Conservation (phyloP, 2,888 invertebrate species). For the Philonicus albiceps region DNA sequence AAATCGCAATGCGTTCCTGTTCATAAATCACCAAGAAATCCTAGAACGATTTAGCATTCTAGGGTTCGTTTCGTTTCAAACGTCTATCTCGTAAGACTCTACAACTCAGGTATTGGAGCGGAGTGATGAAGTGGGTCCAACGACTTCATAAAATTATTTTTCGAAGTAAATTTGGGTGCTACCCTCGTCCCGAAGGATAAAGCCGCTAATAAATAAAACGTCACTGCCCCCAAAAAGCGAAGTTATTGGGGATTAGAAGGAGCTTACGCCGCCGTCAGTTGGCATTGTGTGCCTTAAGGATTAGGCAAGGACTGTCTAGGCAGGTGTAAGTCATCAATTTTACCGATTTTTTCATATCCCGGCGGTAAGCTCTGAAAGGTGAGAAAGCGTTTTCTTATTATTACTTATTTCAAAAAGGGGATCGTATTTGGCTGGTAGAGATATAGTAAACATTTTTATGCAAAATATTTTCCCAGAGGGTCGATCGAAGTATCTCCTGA, state of each 20-base stretch:
- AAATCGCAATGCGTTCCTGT: constrained; percentile 8
- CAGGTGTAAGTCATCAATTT: constrained; percentile 41
- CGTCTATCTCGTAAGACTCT: background rate
- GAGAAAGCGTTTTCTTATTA: constrained; percentile 19
- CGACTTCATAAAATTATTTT: constrained; percentile 41
- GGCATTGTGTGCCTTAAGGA: constrained; percentile 16
- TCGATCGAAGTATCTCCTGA: background rate
- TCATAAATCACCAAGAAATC: constrained; percentile 32
- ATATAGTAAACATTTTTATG: background rate
- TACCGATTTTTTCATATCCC: constrained; percentile 3
- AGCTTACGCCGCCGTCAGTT: constrained; percentile 19
- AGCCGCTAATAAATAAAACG: constrained; percentile 41
- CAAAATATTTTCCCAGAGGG: background rate
- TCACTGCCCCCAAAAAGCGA: constrained; percentile 28
- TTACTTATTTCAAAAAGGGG: background rate
- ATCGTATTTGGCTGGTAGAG: background rate
- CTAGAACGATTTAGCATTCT: constrained; percentile 9
- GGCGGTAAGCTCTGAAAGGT: background rate
- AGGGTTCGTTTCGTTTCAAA: background rate
- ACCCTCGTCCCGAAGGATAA: background rate
- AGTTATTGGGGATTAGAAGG: constrained; percentile 36
- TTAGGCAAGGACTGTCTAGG: constrained; percentile 7
- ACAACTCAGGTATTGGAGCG: background rate
- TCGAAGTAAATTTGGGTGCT: background rate
- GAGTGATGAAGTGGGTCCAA: constrained; percentile 9